A percentile compares a stretch with the other conserved stretches of the same genome.
These are phyloP conservation scores for Panonychus citri DNA, from an alignment of 1,140 invertebrate genomes.

Conservation along the genomic window DNA sequence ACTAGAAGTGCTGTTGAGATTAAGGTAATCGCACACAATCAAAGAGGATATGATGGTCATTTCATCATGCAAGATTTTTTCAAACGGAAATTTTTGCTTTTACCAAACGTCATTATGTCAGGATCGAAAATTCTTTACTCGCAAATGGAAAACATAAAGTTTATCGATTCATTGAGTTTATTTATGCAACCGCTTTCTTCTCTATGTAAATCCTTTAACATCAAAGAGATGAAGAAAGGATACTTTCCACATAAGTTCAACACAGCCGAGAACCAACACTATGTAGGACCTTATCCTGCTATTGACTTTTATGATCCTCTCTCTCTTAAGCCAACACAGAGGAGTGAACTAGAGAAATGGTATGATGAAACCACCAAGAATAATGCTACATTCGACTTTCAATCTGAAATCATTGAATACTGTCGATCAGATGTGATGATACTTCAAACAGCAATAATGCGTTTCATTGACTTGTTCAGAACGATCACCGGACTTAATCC, in stretches of 20 bases:
- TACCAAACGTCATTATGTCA: not conserved
- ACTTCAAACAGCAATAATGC: not conserved
- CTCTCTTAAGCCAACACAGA: not conserved
- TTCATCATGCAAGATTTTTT: conserved; percentile 1
- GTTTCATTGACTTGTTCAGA: not conserved
- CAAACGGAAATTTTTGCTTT: not conserved
- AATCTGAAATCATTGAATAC: not conserved
- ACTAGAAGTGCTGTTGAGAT: not conserved
- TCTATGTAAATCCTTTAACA: not conserved
- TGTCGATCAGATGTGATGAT: not conserved
- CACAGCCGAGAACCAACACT: not conserved
- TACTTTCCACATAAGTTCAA: not conserved
- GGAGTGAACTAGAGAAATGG: not conserved
- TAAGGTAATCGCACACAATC: not conserved
- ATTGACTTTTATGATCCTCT: not conserved
- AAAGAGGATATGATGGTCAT: not conserved
- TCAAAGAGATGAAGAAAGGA: not conserved
- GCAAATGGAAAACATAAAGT: not conserved
- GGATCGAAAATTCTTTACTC: not conserved
- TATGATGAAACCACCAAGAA: not conserved
- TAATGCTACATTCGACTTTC: not conserved
- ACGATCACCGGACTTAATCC: not conserved
- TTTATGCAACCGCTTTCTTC: not conserved
- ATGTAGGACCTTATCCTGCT: not conserved
- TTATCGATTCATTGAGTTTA: not conserved